A percentile compares a stretch with the other conserved stretches of the same genome.
phyloP scores from a whole-genome alignment of 2,113 vertebrate species.

The Erythrocebus patas region DNA sequence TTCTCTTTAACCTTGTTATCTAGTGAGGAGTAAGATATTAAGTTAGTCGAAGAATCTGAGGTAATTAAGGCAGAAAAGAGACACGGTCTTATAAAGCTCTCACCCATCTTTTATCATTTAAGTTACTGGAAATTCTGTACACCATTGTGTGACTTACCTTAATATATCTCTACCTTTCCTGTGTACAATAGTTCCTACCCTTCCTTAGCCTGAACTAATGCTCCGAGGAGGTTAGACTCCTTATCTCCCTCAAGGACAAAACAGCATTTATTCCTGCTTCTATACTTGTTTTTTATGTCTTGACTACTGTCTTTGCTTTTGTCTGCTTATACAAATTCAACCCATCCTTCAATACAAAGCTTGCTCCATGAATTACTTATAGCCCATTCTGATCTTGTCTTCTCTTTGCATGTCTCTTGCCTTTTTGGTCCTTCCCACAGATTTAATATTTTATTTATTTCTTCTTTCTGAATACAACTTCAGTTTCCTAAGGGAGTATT shows the following conservation, averaged over 20 bases:
- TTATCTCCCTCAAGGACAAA: background rate
- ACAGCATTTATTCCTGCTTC: background rate
- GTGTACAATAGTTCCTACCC: background rate
- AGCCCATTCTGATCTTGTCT: background rate
- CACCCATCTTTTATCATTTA: background rate
- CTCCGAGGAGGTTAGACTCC: background rate
- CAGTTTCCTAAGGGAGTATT: background rate
- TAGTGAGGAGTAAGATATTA: background rate
- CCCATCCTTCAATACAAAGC: background rate
- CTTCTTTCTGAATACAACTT: background rate
- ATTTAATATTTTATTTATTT: background rate
- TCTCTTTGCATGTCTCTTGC: background rate
- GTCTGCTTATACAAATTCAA: background rate
- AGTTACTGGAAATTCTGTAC: background rate
- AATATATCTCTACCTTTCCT: background rate
- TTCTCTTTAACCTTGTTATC: background rate
- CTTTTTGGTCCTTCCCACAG: background rate
- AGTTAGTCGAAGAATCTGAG: background rate
- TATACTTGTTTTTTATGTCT: background rate
- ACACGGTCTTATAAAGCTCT: background rate
- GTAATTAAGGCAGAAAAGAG: background rate
- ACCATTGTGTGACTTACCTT: background rate
- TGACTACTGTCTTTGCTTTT: background rate
- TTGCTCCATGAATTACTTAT: background rate
- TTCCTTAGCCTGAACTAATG: background rate